A percentile compares a stretch with the other conserved stretches of the same genome.
Conservation (phyloP, 2,113 vertebrate species). For the Varanus komodoensis region DNA sequence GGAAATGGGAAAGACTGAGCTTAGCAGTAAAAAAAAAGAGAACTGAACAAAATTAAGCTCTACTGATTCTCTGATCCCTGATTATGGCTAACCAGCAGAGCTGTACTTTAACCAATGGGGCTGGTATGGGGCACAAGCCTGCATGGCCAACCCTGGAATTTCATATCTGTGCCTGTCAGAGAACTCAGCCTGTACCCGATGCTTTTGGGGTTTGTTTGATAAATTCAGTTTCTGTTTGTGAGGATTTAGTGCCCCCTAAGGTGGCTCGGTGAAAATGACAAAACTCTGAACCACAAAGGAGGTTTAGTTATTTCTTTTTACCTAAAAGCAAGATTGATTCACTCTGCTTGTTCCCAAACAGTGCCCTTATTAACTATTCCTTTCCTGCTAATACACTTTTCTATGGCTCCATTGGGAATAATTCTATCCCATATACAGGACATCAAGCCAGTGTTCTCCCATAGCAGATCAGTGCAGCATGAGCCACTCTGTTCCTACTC, state of each 20-base stretch:
- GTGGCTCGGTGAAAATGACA: background rate
- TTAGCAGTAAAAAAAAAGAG: no score
- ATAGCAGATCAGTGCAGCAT: background rate
- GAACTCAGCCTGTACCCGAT: background rate
- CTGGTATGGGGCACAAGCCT: background rate
- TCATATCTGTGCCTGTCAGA: background rate
- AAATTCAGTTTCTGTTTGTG: background rate
- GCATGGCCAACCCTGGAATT: background rate
- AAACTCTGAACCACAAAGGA: background rate
- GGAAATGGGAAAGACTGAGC: no score
- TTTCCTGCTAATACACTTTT: background rate
- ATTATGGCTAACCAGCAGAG: background rate
- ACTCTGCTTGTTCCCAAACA: background rate
- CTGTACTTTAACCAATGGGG: background rate
- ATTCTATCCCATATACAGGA: no score
- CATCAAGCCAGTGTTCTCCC: background rate
- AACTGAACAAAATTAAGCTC: no score
- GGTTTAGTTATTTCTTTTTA: background rate
- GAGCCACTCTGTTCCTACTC: no score
- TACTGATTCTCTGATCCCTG: no score
- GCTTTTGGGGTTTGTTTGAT: background rate
- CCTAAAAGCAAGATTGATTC: background rate
- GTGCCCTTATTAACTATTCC: background rate
- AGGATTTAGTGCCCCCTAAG: slow-evolving; percentile 20
- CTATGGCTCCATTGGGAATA: background rate